Evolutionary conservation across 2,113 vertebrate species (phyloP), one percentile per base, ranked within the genome.

Genomic region (Caloenas nicobarica): DNA sequence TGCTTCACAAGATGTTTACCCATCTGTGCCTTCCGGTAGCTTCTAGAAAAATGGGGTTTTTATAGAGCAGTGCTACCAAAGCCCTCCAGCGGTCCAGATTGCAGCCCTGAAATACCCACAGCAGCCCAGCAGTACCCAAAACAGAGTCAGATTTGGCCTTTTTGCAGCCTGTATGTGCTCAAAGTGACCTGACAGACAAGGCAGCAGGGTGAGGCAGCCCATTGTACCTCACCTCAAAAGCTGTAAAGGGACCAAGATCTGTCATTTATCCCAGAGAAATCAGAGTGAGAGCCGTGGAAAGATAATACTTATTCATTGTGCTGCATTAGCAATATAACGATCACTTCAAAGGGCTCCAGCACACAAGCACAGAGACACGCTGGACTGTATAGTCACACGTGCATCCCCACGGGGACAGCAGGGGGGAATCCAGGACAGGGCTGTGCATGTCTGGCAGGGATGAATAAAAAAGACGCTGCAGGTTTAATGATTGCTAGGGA

Each of bases 391-490:
- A 83, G 53, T 60, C 70, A 65, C n/a, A 50, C 10, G 15, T 23
- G 62, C 64, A 42, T 36, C 13, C 54, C 56, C 68, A 53, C 42
- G 65, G 72, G 42, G 69, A 88, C 88, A 19, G 68, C 34, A 71
- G 48, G 14, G 44, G 36, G 38, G 44, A 94, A 86, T 81, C 34
- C 80, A 81, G 92, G 53, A 77, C 51, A 86, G 34, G 34, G 33
- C 56, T 90, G 18, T 50, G 33, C 21, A 4, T 21, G 16, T 78
- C 68, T 88, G 77, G 44, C 57, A 74, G 44, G 2, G 17, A 65
- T 61, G 53, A 96, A 83, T 76, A 86, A 88, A 94, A 90, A 83
- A 77, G 88, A 69, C 94, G 73, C 65, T 85, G 77, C 66, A 77
- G 73, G 73, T 95, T 76, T 81, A 94, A 92, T 87, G 77, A 93